Evolutionary conservation across 64 coral and sea anemone species (phyloP), one percentile per base, ranked within the genome.

Genomic region (Hydrozoanthus tunicans): DNA sequence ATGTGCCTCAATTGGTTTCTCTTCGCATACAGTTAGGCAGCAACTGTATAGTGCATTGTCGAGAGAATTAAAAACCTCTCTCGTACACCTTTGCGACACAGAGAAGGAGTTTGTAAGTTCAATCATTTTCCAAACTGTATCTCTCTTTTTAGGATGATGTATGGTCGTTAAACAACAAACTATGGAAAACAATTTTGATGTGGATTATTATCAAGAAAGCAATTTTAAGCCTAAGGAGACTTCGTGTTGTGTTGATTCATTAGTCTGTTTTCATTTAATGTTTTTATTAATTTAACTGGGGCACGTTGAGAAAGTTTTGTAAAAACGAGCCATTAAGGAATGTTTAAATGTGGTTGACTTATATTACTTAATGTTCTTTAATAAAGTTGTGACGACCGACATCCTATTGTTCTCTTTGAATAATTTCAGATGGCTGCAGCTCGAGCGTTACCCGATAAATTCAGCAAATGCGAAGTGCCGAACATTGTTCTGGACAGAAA

Each of bases 401-500:
- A 2, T 59, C 53, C 13, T 5, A 6, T 51, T 9, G 5, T 58
- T 53, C 9, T 59, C 5, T 86, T 86, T 12, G 11, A 17, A 20
- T 10, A 12, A 27, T 74, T 74, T 57, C 52, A 86, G 83, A 15
- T 54, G 68, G 56, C 68, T 17, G 59, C 24, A 24, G 32, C 9
- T 26, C 13, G 56, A 70, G 60, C 3, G n/a, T 43, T 53, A 14
- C 10, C 27, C 32, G 24, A 23, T 20, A 13, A 54, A 59, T 43
- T 43, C 32, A 43, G 32, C 56, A 6, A 51, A 0, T 59, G 73
- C 52, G 10, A 12, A 13, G 70, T 86, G 23, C 5, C 53, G 1
- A 69, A 56, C 0, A 26, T 86, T 26, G 10, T 73, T 59, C 68
- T 86, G 23, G 56, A 86, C 83, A 73, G 83, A 59, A 7, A 51